Evolutionary conservation across 2,113 vertebrate genomes (phyloP), one percentile per base, ranked within the genome.

Genomic region (Pangasianodon hypophthalmus): DNA sequence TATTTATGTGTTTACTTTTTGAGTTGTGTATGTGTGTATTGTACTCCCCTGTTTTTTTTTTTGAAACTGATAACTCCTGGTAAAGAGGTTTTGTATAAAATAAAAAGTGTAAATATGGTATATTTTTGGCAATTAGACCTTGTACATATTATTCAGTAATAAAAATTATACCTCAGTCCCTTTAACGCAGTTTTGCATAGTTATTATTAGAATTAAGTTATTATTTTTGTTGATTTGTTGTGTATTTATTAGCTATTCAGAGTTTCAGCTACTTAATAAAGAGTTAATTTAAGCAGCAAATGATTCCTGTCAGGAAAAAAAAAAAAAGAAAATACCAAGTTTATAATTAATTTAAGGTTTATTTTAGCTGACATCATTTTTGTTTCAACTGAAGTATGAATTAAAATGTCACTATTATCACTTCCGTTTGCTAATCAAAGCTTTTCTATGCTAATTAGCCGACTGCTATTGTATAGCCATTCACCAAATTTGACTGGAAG

Each of bases 61-160:
- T 93, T 94, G 94, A 95, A 96, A 95, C 92, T 91, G 92, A 95
- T 88, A 92, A 92, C 94, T 95, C 94, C 95, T 96, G 97, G 96
- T 97, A 97, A 97, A 97, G 96, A 95, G 85, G 93, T 94, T 96
- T 96, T 98, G 97, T 98, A 97, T 97, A 86, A 98, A 96, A 95
- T 94, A 10, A 69, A 75, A 96, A 96, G 96, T 98, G 97, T 99
- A 98, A 97, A 98, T 98, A 98, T 94, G 94, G 93, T 96, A 95
- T 96, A 69, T 95, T 97, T 96, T 97, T 96, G 95, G 94, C 95
- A 95, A 94, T 80, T 97, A 97, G 95, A 96, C 95, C 95, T 94
- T 98, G 97, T 98, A 98, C 95, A 98, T 97, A 98, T 94, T 95
- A 96, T 96, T 95, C 96, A 95, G 92, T 97, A 98, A 98, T 98